Percentiles rank a stretch among this genome's conserved stretches.
These are phyloP conservation scores for Apostichopus japonicus DNA, from an alignment of 35 echinoderm and acorn worm genomes.

Conservation along the genomic window DNA sequence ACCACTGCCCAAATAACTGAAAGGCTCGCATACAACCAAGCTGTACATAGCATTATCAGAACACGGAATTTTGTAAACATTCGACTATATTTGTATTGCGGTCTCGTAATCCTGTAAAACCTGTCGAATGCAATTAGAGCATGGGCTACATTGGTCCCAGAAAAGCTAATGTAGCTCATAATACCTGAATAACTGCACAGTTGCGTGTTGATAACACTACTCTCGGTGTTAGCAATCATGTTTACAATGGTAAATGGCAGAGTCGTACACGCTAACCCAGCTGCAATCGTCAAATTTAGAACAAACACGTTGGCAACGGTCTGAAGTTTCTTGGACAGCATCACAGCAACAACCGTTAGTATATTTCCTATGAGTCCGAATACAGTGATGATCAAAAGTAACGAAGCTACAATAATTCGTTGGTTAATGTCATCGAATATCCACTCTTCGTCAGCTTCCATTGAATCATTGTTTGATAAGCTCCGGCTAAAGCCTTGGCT, in stretches of 20 bases:
- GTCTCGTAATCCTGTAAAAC: conserved; percentile 24
- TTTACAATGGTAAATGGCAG: conserved; percentile 23
- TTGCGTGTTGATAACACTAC: not conserved
- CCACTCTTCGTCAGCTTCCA: not conserved
- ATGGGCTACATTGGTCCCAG: conserved; percentile 44
- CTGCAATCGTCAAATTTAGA: conserved; percentile 46
- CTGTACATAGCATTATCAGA: not conserved
- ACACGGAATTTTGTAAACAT: conserved; percentile 32
- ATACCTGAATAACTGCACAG: not conserved
- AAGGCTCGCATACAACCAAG: conserved; percentile 32
- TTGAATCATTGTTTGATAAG: not conserved
- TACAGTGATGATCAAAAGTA: conserved; percentile 9
- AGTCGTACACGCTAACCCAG: conserved; percentile 4
- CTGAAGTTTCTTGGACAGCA: conserved; percentile 40
- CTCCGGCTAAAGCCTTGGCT: not conserved
- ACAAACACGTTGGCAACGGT: conserved; percentile 48
- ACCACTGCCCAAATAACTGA: conserved; percentile 7
- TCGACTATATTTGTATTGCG: conserved; percentile 2
- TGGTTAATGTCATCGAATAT: conserved; percentile 41
- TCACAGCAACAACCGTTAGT: conserved; percentile 10
- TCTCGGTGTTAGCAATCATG: conserved; percentile 19
- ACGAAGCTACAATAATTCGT: conserved; percentile 20
- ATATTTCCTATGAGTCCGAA: conserved; percentile 37
- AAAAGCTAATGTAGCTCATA: conserved; percentile 24
- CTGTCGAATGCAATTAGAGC: conserved; percentile 45